phyloP scores from a whole-genome alignment of 2,797 vertebrate genomes.

The Alca torda region DNA sequence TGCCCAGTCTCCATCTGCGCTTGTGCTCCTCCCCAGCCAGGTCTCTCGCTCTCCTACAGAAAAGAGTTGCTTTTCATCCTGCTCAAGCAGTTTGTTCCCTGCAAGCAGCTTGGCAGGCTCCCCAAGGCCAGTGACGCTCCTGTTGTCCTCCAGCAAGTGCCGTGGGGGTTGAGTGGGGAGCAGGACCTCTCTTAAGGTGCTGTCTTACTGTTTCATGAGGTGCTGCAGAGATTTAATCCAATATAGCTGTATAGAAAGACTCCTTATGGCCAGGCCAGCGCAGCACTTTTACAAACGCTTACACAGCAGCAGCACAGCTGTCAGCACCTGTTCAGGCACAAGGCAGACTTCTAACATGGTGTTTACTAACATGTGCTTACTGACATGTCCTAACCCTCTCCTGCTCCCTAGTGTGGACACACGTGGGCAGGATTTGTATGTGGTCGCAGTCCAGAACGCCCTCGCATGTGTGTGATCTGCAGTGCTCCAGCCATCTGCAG shows the following conservation, averaged over 20 bases:
- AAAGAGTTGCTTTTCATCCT: not conserved
- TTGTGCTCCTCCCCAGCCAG: not conserved
- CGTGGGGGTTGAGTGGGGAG: not conserved
- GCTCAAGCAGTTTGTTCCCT: not conserved
- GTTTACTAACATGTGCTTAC: not conserved
- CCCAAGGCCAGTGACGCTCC: not conserved
- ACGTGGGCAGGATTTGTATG: not conserved
- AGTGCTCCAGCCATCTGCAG: no score
- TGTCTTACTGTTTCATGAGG: no score
- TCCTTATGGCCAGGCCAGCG: not conserved
- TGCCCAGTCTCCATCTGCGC: not conserved
- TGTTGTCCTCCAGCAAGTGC: not conserved
- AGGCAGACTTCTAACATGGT: not conserved
- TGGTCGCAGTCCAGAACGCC: not conserved
- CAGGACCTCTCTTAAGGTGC: not conserved
- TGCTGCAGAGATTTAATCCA: not conserved
- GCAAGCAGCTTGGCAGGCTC: not conserved
- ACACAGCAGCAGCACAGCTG: not conserved
- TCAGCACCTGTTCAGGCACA: not conserved
- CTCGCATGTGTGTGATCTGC: fast-evolving
- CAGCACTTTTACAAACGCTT: not conserved
- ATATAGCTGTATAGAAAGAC: not conserved
- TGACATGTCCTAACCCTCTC: not conserved
- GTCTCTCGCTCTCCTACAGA: not conserved
- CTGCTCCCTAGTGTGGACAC: not conserved